A percentile compares a stretch with the other conserved stretches of the same genome.
Evolutionary conservation across 2,888 invertebrate genomes (phyloP).

Genomic region (Pyrrhosoma nymphula): DNA sequence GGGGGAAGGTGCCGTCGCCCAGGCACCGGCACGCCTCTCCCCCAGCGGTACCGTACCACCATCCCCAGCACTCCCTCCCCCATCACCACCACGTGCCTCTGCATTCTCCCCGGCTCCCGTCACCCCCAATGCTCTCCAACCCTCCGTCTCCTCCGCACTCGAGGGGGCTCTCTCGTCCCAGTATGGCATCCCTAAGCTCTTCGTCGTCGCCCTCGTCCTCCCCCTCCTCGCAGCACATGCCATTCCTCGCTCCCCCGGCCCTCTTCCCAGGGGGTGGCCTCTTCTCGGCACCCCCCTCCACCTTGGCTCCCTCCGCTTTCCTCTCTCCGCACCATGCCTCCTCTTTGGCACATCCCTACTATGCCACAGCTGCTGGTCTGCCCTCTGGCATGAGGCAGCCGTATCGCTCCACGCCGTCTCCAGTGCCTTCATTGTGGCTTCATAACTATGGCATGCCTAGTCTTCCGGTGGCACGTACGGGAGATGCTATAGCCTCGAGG

Average conservation of each 20-base stretch:
- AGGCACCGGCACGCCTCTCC: constrained; percentile 63
- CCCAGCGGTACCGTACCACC: constrained; percentile 58
- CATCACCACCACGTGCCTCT: constrained; percentile 73
- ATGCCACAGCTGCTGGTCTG: constrained; percentile 65
- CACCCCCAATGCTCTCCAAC: constrained; percentile 69
- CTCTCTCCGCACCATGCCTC: constrained; percentile 68
- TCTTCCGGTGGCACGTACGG: constrained; percentile 69
- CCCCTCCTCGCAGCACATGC: constrained; percentile 46
- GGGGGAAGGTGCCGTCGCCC: constrained; percentile 69
- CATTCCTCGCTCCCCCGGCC: constrained; percentile 65
- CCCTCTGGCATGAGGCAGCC: constrained; percentile 69
- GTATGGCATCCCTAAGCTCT: constrained; percentile 34
- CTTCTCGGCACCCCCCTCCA: constrained; percentile 24
- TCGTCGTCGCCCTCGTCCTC: constrained; percentile 49
- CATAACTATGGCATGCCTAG: constrained; percentile 71
- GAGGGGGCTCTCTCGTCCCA: constrained; percentile 46
- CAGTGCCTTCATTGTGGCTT: constrained; percentile 71
- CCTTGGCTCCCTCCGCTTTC: background rate
- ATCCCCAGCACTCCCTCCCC: constrained; percentile 69
- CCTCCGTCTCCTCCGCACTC: constrained; percentile 33
- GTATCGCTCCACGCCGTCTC: constrained; percentile 70
- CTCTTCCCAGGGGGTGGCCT: constrained; percentile 38
- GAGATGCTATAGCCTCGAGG: constrained; percentile 56
- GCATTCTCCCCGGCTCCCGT: constrained; percentile 72
- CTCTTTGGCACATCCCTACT: constrained; percentile 69